Base-by-base conservation (phyloP, 2,888 invertebrate genomes). In the Mythimna impura region DNA sequence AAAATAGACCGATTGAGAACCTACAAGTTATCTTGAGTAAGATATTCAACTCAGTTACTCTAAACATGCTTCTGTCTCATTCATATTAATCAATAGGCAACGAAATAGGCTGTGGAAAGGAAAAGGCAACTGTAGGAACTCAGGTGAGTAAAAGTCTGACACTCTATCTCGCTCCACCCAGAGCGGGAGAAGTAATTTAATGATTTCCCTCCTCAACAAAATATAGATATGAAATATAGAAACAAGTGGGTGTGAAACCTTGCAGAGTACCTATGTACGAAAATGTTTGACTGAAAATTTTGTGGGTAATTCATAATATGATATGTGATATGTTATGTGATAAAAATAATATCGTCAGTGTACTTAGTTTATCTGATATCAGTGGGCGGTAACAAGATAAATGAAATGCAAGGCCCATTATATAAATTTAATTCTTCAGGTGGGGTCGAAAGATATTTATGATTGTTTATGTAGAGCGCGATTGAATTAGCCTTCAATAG, bases 371-470 rank as follows among this genome's bases (percentile, higher is more conserved):
- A 71, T 65, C 79, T 54, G 50, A 25, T 82, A 69, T 20, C n/a
- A 36, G 30, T 50, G 36, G 9, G 9, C 50, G 36, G 82, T 50
- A 73, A 78, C 57, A 67, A 70, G 83, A 80, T 82, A 65, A 70
- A 34, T n/a, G 0, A 25, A 67, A 47, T 61, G 10, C 52, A 17
- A 57, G 25, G 57, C 30, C 14, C 10, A 52, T 52, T 40, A 43
- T 54, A 50, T 71, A n/a, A 67, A 57, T 54, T 20, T 62, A 40
- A 68, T 57, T 34, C 72, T 80, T 71, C 68, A 72, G 47, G 82
- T 82, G 79, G 82, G 82, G 79, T 67, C 66, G 64, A 25, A 9
- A 17, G 22, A 52, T 43, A 80, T 76, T 69, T 76, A 43, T 20
- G 30, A 64, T 65, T 61, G 36, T 20, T 40, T 74, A 30, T 68